A percentile compares a stretch with the other conserved stretches of the same genome.
Conservation (phyloP, 2,797 vertebrate genomes). For the Petrocephalus sullivani region DNA sequence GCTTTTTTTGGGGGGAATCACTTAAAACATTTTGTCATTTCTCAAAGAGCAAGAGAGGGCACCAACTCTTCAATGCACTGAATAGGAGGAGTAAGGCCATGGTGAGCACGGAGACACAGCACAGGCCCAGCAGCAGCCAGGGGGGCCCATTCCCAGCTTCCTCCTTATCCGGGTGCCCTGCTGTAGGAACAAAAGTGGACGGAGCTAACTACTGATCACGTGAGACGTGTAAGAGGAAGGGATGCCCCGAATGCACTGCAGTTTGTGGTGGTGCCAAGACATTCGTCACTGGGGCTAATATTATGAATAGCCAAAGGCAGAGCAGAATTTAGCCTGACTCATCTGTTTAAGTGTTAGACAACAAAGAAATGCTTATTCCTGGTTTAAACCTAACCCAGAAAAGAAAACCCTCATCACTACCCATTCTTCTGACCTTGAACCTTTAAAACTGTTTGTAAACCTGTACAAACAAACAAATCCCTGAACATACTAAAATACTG, state of each 20-base stretch:
- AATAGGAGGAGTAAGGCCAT: neutral
- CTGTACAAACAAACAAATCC: neutral
- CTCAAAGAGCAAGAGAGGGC: neutral
- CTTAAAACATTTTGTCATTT: neutral
- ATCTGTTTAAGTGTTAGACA: neutral
- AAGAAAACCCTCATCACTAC: neutral
- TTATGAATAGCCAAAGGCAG: neutral
- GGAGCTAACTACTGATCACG: neutral
- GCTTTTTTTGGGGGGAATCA: neutral
- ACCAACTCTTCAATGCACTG: neutral
- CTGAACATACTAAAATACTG: too few relatives aligned
- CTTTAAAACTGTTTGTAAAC: neutral
- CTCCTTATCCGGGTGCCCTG: neutral
- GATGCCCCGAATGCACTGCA: neutral
- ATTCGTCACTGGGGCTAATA: neutral
- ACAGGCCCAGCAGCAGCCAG: neutral
- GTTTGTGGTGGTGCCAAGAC: neutral
- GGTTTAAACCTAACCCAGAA: neutral
- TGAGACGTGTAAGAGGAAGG: neutral
- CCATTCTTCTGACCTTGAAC: neutral
- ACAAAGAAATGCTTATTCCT: neutral
- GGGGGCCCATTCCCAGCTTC: neutral
- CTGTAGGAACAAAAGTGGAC: neutral
- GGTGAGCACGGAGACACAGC: neutral
- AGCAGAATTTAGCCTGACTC: neutral